Conservation (phyloP, 2,113 vertebrate genomes). For the Oncorhynchus mykiss region DNA sequence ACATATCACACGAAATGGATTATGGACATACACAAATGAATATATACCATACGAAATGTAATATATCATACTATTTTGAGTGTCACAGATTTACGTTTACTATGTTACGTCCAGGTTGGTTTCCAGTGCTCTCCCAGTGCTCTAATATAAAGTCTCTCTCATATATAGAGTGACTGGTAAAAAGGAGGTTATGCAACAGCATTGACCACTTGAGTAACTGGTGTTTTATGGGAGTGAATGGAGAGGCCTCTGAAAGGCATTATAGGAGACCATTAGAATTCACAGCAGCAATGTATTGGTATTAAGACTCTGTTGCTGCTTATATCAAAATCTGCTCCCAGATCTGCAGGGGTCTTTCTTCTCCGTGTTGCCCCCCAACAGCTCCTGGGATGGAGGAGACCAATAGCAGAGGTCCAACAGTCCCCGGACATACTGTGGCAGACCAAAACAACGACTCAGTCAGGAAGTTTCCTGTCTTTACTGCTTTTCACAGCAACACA, state of each 20-base stretch:
- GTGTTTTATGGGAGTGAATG: slow-evolving; percentile 51
- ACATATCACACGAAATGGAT: too few species aligned
- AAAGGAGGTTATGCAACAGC: slow-evolving; percentile 64
- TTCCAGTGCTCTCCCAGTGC: slow-evolving; percentile 33
- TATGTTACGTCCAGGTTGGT: neutral
- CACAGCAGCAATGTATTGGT: slow-evolving; percentile 30
- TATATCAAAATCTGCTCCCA: slow-evolving; percentile 30
- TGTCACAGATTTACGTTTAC: too few species aligned
- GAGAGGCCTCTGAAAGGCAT: slow-evolving; percentile 54
- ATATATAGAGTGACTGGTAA: slow-evolving; percentile 32
- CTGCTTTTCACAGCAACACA: neutral
- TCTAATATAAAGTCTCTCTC: slow-evolving; percentile 12
- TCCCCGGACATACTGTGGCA: slow-evolving; percentile 13
- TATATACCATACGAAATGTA: too few species aligned
- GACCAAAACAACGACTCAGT: neutral
- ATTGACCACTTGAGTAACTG: slow-evolving; percentile 53
- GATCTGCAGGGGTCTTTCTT: slow-evolving; percentile 33
- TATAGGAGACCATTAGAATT: slow-evolving; percentile 61
- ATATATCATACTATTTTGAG: too few species aligned
- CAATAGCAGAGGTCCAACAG: neutral
- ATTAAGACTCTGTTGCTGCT: slow-evolving; percentile 26
- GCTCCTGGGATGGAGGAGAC: slow-evolving; percentile 7
- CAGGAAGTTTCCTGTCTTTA: neutral
- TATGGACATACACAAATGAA: too few species aligned
- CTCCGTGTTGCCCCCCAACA: slow-evolving; percentile 10